These are phyloP conservation scores for Eulemur albifrons DNA, from an alignment of 2,797 vertebrate species.

Conservation along the genomic window DNA sequence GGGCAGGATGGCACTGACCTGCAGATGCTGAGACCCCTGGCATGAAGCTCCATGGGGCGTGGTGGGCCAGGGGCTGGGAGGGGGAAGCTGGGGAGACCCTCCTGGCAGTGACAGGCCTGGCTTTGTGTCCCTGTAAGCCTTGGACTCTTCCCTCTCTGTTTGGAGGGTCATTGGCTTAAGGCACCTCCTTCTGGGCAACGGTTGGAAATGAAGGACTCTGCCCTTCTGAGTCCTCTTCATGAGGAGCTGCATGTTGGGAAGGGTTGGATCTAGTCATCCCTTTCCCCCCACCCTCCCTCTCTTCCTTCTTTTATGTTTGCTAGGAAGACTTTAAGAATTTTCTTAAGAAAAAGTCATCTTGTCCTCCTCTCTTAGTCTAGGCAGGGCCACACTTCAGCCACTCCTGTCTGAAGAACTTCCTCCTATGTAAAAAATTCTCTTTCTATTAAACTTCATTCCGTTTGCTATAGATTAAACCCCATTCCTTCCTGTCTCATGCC, in stretches of 20 bases:
- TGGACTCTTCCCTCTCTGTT: background rate
- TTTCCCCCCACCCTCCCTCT: background rate
- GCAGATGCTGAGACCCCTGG: background rate
- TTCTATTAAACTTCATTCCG: background rate
- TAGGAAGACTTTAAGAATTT: background rate
- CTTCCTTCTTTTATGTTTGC: background rate
- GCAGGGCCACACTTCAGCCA: background rate
- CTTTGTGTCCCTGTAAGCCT: background rate
- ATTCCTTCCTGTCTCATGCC: background rate
- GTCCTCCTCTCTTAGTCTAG: background rate
- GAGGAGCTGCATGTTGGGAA: background rate
- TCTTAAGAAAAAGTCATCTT: background rate
- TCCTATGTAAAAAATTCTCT: constrained; percentile 10
- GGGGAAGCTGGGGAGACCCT: background rate
- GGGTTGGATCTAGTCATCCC: background rate
- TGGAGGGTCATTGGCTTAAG: background rate
- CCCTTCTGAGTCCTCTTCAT: background rate
- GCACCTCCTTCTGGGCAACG: constrained; percentile 10
- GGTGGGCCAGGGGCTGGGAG: background rate
- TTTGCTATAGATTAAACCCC: background rate
- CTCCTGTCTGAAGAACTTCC: background rate
- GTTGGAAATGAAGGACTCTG: background rate
- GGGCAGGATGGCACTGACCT: background rate
- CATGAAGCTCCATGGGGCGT: background rate
- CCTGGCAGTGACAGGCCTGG: background rate